Evolutionary conservation across 2,888 invertebrate genomes (phyloP).

Genomic region (Cactoblastis cactorum): DNA sequence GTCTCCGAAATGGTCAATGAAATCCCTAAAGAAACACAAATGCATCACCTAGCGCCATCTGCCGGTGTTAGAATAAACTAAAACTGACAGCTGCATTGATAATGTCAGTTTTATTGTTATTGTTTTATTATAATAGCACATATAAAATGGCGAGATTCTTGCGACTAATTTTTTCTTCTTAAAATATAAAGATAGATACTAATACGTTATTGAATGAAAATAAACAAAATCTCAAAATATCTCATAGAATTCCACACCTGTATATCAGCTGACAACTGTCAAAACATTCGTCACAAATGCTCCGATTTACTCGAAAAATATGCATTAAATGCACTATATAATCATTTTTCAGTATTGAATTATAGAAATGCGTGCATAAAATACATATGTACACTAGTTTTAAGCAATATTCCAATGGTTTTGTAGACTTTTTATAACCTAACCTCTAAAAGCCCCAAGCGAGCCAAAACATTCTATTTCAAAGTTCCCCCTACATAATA

Average conservation of each 20-base stretch:
- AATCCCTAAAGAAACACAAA: too few relatives aligned
- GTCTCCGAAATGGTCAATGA: too few relatives aligned
- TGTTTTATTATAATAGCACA: constrained; percentile 8
- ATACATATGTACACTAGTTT: constrained; percentile 41
- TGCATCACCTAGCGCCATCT: constrained; percentile 48
- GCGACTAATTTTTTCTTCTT: not conserved
- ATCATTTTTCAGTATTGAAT: constrained; percentile 28
- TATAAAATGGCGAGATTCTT: not conserved
- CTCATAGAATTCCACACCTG: constrained; percentile 37
- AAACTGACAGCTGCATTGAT: constrained; percentile 34
- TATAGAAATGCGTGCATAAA: constrained; percentile 34
- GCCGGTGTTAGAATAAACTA: constrained; percentile 22
- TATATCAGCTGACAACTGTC: constrained; percentile 70
- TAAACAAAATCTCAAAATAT: constrained; percentile 26
- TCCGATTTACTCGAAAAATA: constrained; percentile 59
- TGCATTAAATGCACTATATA: constrained; percentile 37
- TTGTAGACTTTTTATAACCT: constrained; percentile 39
- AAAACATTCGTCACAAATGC: constrained; percentile 72
- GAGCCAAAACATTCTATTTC: constrained; percentile 24
- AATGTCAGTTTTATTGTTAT: constrained; percentile 19
- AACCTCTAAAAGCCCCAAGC: constrained; percentile 50
- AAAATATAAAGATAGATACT: not conserved
- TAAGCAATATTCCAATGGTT: constrained; percentile 66
- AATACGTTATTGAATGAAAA: not conserved
- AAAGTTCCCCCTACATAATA: not conserved